phyloP scores from a whole-genome alignment of 2,113 vertebrate genomes.

The Limnothrissa miodon region DNA sequence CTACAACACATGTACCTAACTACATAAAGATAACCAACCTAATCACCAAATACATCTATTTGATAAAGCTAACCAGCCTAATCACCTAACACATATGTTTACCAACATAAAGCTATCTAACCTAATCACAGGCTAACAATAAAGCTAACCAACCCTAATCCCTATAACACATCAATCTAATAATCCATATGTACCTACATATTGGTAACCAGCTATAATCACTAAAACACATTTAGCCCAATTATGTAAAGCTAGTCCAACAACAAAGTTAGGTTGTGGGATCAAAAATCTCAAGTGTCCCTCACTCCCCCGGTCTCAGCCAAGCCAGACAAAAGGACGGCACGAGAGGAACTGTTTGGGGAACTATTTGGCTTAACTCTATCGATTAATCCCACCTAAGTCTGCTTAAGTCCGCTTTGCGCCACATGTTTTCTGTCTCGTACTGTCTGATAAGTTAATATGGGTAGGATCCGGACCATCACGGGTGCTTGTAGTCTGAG shows the following conservation, averaged over 20 bases:
- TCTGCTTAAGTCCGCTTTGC: neutral
- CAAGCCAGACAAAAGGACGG: neutral
- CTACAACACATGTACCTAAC: neutral
- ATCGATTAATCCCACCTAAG: conserved; percentile 17
- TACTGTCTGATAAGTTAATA: neutral
- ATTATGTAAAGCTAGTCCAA: no score
- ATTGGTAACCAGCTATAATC: no score
- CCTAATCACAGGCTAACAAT: no score
- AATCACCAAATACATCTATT: no score
- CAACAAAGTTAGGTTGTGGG: neutral
- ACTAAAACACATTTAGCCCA: no score
- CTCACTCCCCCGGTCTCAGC: neutral
- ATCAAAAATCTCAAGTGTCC: neutral
- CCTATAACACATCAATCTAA: no score
- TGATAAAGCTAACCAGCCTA: neutral
- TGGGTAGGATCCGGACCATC: neutral
- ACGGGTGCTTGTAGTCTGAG: neutral
- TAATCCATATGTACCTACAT: no score
- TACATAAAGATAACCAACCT: neutral
- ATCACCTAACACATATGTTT: no score
- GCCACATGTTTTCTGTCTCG: neutral
- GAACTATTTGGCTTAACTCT: neutral
- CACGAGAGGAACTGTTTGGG: neutral
- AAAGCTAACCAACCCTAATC: no score
- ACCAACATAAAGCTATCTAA: no score